Conservation (phyloP, 2,888 invertebrate species). For the Agrotis clavis region DNA sequence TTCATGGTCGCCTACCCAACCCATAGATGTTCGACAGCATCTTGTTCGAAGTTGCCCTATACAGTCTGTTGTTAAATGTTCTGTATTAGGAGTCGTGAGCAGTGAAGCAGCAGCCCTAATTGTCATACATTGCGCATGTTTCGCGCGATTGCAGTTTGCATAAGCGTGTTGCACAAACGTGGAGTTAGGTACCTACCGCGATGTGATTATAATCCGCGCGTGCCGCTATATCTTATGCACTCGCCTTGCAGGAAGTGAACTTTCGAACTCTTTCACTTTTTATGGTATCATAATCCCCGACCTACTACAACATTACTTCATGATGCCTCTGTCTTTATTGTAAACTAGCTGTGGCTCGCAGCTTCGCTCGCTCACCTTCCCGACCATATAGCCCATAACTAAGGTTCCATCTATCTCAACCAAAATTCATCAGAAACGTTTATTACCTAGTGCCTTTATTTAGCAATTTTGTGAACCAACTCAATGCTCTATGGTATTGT, state of each 20-base stretch:
- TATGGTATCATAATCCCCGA: slow-evolving; percentile 62
- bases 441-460: neutral
- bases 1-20: slow-evolving; percentile 35
- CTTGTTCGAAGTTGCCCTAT: slow-evolving; percentile 12
- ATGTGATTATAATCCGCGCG: slow-evolving; percentile 86
- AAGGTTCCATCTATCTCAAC: no score
- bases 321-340: slow-evolving; percentile 22
- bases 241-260: slow-evolving; percentile 80
- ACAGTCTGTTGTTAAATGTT: neutral
- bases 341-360: neutral
- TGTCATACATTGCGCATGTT: slow-evolving; percentile 81
- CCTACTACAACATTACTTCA: slow-evolving; percentile 53
- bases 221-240: slow-evolving; percentile 83
- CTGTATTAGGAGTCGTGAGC: slow-evolving; percentile 7
- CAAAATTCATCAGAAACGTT: no score
- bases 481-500: slow-evolving; percentile 26
- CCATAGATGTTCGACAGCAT: slow-evolving; percentile 7
- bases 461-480: slow-evolving; percentile 41
- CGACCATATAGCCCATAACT: no score
- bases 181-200: slow-evolving; percentile 81
- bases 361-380: no score
- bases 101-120: slow-evolving; percentile 50
- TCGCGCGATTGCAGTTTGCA: slow-evolving; percentile 87
- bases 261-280: slow-evolving; percentile 85
- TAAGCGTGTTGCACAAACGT: slow-evolving; percentile 86